Evolutionary conservation across 2,113 vertebrate species (phyloP).

Genomic region (Paracanthobrama guichenoti): DNA sequence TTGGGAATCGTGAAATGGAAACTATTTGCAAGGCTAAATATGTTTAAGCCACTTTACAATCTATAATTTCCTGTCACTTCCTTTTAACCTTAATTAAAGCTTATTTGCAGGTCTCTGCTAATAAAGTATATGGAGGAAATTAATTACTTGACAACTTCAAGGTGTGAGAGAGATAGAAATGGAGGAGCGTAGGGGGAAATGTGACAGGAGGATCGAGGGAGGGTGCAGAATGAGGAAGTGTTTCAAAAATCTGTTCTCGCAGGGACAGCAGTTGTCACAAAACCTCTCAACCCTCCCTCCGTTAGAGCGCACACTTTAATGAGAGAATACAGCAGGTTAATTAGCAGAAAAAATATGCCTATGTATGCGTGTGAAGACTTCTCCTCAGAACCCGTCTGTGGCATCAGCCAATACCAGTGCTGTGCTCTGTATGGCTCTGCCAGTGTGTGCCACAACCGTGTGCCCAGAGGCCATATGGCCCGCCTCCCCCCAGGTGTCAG

Average conservation of each 20-base stretch:
- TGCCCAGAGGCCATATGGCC: constrained; percentile 43
- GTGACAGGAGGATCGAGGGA: constrained; percentile 32
- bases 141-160: constrained; percentile 35
- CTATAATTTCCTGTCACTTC: background rate
- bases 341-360: constrained; percentile 71
- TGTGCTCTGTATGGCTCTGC: constrained; percentile 31
- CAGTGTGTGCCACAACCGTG: constrained; percentile 11
- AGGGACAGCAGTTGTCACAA: constrained; percentile 21
- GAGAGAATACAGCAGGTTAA: constrained; percentile 72
- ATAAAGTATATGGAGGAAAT: constrained; percentile 12
- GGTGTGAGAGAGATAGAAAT: constrained; percentile 12
- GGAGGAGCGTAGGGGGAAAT: constrained; percentile 2
- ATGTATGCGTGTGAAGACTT: constrained; percentile 31
- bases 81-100: constrained; percentile 35
- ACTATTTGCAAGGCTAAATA: background rate
- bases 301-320: constrained; percentile 52
- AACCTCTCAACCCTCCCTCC: constrained; percentile 33
- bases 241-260: constrained; percentile 42
- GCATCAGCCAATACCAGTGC: constrained; percentile 45
- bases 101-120: constrained; percentile 11
- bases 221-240: constrained; percentile 39
- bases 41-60: constrained; percentile 1
- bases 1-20: background rate
- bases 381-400: constrained; percentile 20
- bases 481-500: constrained; percentile 9